Evolutionary conservation across 1,140 invertebrate species (phyloP).

Genomic region (Drosophila bocki): DNA sequence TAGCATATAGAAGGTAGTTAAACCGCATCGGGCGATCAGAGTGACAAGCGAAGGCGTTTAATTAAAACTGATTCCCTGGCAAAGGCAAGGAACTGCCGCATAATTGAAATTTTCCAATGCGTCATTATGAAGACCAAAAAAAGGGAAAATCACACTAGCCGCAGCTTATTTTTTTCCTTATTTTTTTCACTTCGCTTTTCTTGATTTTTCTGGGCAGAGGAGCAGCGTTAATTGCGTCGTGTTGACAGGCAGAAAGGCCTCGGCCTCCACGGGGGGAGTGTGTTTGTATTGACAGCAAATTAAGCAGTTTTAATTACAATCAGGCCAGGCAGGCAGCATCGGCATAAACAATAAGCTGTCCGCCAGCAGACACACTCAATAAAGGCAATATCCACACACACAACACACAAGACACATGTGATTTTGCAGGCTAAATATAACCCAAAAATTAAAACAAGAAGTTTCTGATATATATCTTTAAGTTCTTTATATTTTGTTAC

Average conservation of each 20-base stretch:
- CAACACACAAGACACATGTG: neutral
- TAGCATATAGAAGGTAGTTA: neutral
- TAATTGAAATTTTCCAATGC: conserved; percentile 22
- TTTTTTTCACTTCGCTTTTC: neutral
- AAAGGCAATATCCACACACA: conserved; percentile 9
- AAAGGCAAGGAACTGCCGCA: neutral
- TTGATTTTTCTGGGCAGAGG: conserved; percentile 6
- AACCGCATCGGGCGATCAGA: conserved; percentile 8
- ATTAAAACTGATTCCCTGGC: conserved; percentile 15
- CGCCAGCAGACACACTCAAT: conserved; percentile 33
- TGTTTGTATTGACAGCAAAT: conserved; percentile 46
- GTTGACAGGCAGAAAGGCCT: conserved; percentile 40
- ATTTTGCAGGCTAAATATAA: neutral
- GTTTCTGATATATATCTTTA: neutral
- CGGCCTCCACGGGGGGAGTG: conserved; percentile 11
- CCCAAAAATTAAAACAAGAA: neutral
- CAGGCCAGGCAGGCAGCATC: conserved; percentile 1
- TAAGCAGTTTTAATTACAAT: conserved; percentile 69
- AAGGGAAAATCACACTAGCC: neutral
- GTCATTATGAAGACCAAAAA: conserved; percentile 23
- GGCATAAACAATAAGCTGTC: conserved; percentile 29
- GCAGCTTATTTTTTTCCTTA: neutral
- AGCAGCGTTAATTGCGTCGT: conserved; percentile 47
- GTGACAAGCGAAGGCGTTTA: conserved; percentile 16
- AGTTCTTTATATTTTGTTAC: neutral